phyloP scores from a whole-genome alignment of 1,140 invertebrate species.

The Ceratosolen fusciceps region DNA sequence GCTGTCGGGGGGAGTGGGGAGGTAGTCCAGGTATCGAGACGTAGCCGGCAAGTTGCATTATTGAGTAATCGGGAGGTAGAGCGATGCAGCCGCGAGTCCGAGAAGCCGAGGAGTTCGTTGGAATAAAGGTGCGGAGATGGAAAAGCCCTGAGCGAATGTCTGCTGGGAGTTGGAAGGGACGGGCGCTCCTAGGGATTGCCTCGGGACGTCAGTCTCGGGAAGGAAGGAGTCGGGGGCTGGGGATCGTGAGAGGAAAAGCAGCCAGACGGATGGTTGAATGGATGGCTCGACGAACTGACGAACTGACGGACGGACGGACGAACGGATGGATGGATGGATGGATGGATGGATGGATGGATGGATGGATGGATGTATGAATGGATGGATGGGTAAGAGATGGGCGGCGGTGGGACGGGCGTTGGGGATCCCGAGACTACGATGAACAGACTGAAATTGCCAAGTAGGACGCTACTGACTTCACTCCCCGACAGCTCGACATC shows the following conservation, averaged over 20 bases:
- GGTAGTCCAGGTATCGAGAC: too few relatives aligned
- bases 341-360: constrained; percentile 23
- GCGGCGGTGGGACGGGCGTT: background rate
- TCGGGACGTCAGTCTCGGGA: constrained; percentile 9
- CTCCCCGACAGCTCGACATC: background rate
- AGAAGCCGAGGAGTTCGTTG: background rate
- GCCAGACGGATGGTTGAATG: constrained; percentile 36
- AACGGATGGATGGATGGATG: constrained; percentile 43
- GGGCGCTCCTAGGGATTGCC: constrained; percentile 34
- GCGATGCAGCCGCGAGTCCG: background rate
- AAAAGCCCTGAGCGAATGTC: constrained; percentile 16
- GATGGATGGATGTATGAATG: constrained; percentile 36
- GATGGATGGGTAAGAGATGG: constrained; percentile 24
- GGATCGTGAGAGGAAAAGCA: background rate
- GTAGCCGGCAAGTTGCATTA: too few relatives aligned
- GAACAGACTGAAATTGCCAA: constrained; percentile 43
- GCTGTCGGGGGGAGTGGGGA: too few relatives aligned
- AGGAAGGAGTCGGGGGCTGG: background rate
- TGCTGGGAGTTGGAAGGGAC: constrained; percentile 17
- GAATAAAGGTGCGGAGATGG: background rate
- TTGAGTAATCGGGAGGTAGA: constrained; percentile 21
- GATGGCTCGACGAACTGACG: constrained; percentile 23
- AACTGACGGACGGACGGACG: too few relatives aligned
- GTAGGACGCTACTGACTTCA: constrained; percentile 30
- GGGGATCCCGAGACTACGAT: background rate